Evolutionary conservation across 2,888 invertebrate genomes (phyloP).

Genomic region (Agriopis marginaria): DNA sequence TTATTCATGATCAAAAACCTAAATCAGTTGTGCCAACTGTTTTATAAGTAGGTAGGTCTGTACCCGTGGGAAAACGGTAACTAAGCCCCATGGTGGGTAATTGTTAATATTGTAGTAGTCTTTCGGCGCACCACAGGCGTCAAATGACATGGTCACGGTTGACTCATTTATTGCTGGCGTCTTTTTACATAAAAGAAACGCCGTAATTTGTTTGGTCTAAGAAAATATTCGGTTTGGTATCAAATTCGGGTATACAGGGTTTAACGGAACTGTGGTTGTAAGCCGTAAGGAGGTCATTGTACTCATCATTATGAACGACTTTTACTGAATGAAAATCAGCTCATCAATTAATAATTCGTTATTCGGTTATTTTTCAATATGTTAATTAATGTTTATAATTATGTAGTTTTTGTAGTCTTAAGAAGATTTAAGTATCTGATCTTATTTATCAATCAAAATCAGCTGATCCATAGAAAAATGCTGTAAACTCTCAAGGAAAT

Average conservation of each 20-base stretch:
- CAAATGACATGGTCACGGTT: conserved; percentile 72
- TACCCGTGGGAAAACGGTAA: conserved; percentile 69
- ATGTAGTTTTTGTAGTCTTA: too few species aligned
- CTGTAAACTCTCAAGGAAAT: too few species aligned
- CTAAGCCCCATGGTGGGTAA: conserved; percentile 61
- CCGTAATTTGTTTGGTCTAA: conserved; percentile 20
- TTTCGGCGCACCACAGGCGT: conserved; percentile 65
- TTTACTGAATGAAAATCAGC: too few species aligned
- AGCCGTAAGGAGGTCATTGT: too few species aligned
- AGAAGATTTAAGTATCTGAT: too few species aligned
- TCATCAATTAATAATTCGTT: too few species aligned
- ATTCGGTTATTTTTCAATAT: too few species aligned
- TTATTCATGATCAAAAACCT: conserved; percentile 5
- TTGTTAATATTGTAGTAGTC: conserved; percentile 62
- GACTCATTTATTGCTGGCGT: conserved; percentile 47
- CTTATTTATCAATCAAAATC: too few species aligned
- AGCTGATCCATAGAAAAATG: too few species aligned
- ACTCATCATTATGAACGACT: too few species aligned
- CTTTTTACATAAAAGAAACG: conserved; percentile 44
- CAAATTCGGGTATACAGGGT: neutral
- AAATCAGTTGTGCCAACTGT: conserved; percentile 19
- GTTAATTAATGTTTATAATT: too few species aligned
- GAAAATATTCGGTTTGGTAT: conserved; percentile 5
- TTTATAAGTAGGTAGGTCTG: conserved; percentile 17
- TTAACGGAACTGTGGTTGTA: too few species aligned